Evolutionary conservation across 2,113 vertebrate genomes (phyloP).

Genomic region (Apeltes quadracus): DNA sequence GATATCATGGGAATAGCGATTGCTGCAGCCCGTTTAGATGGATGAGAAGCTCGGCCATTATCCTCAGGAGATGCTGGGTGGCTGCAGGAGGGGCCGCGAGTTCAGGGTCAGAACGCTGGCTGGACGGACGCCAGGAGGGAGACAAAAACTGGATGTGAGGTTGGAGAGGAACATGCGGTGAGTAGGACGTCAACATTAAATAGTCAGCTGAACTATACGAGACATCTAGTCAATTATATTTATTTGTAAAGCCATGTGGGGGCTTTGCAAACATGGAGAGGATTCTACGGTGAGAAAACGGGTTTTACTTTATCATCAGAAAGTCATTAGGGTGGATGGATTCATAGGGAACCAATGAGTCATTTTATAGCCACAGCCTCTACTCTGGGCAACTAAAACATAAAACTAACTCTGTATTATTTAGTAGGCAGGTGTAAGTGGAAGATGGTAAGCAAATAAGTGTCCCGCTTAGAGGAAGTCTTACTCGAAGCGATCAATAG

Average conservation of each 20-base stretch:
- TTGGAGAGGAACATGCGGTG: not conserved
- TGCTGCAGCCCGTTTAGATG: slow-evolving; percentile 47
- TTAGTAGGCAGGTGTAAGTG: slow-evolving; percentile 11
- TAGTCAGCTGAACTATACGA: not conserved
- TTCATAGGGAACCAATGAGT: not conserved
- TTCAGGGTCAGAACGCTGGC: slow-evolving; percentile 40
- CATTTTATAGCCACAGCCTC: slow-evolving; percentile 11
- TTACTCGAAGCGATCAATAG: slow-evolving; percentile 55
- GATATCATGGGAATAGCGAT: slow-evolving; percentile 61
- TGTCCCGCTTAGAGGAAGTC: slow-evolving; percentile 35
- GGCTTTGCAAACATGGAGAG: not conserved
- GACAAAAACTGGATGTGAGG: slow-evolving; percentile 2
- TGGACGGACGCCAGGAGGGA: slow-evolving; percentile 20
- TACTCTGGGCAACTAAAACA: slow-evolving; percentile 27
- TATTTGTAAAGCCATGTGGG: not conserved
- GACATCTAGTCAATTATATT: too few relatives aligned
- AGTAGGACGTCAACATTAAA: not conserved
- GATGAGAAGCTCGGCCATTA: slow-evolving; percentile 36
- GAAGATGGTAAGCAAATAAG: slow-evolving; percentile 21
- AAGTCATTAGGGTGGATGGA: not conserved
- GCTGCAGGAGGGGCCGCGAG: slow-evolving; percentile 38
- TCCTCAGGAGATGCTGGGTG: slow-evolving; percentile 24
- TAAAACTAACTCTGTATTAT: slow-evolving; percentile 40
- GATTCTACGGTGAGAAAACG: not conserved
- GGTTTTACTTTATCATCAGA: slow-evolving; percentile 3